These are phyloP conservation scores for Saiga tatarica DNA, from an alignment of 2,113 vertebrate genomes.

Conservation along the genomic window DNA sequence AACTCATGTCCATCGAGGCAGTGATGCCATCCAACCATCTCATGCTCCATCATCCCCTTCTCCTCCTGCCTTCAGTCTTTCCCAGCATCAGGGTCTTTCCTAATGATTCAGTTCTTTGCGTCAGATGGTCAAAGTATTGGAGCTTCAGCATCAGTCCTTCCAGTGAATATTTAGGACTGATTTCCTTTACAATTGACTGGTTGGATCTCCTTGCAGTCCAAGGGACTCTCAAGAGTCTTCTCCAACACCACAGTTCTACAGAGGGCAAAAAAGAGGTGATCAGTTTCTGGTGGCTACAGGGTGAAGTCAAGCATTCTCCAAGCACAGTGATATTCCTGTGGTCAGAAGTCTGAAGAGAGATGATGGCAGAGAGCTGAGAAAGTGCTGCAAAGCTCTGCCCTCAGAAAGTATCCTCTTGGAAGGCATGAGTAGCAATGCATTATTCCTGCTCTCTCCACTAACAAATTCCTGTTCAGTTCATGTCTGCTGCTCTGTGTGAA, in stretches of 20 bases:
- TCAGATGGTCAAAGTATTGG: background rate
- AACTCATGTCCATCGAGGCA: background rate
- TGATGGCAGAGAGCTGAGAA: background rate
- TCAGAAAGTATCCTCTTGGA: background rate
- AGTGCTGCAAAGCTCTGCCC: background rate
- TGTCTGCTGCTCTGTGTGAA: background rate
- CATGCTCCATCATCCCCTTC: background rate
- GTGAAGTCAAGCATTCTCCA: background rate
- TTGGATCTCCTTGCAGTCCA: background rate
- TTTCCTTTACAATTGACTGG: background rate
- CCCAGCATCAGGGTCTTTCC: background rate
- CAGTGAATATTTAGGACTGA: background rate
- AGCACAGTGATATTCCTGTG: background rate
- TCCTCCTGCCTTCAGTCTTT: background rate
- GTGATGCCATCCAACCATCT: background rate
- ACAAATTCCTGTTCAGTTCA: background rate
- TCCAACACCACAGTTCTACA: background rate
- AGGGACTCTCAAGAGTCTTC: background rate
- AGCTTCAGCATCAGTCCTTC: background rate
- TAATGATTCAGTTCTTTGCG: background rate
- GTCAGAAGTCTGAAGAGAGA: background rate
- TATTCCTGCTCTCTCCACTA: background rate
- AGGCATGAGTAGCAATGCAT: background rate
- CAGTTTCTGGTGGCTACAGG: accelerated
- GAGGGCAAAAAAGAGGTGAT: background rate